phyloP scores from a whole-genome alignment of 2,888 invertebrate genomes.

The Seladonia tumulorum region DNA sequence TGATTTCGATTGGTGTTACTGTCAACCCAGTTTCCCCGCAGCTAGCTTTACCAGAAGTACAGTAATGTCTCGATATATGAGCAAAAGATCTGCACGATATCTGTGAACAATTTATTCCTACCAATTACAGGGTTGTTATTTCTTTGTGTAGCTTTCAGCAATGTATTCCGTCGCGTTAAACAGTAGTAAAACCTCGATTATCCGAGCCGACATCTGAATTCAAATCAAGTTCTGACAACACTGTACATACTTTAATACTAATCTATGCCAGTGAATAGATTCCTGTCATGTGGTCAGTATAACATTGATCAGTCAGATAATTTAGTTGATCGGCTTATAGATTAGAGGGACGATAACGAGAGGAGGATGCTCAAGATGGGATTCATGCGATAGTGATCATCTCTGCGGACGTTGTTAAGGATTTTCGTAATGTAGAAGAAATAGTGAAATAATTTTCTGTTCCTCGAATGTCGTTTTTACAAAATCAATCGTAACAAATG shows the following conservation, averaged over 20 bases:
- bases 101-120: neutral
- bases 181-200: no score
- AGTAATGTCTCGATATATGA: neutral
- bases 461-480: no score
- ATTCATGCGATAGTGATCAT: neutral
- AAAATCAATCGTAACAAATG: no score
- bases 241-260: neutral
- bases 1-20: neutral
- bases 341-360: neutral
- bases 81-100: neutral
- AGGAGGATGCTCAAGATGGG: neutral
- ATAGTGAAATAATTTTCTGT: no score
- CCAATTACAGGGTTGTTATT: neutral
- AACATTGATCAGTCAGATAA: neutral
- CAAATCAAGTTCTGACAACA: neutral
- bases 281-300: neutral
- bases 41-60: neutral
- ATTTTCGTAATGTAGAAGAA: neutral
- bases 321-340: neutral
- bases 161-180: neutral
- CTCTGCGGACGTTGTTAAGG: neutral
- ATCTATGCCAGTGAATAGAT: neutral
- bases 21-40: neutral
- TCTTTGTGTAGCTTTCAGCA: neutral
- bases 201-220: no score